Evolutionary conservation across 1,140 invertebrate species (phyloP).

Genomic region (Diachasmimorpha longicaudata): DNA sequence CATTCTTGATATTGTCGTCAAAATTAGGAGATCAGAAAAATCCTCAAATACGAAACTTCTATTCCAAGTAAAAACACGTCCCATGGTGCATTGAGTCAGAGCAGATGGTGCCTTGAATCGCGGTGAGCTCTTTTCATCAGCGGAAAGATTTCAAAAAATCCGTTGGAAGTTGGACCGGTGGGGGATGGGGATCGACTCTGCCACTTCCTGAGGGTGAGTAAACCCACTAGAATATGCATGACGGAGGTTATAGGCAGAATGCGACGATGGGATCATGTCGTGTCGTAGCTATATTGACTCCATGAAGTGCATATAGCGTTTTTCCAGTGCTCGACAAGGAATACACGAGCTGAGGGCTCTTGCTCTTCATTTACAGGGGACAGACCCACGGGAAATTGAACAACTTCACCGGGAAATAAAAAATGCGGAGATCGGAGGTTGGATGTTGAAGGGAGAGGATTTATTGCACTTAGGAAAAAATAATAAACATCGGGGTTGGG

Average conservation of each 20-base stretch:
- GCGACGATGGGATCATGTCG: constrained; percentile 4
- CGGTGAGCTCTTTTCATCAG: neutral
- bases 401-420: neutral
- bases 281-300: neutral
- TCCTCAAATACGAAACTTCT: too few relatives aligned
- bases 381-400: neutral
- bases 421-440: neutral
- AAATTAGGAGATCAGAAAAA: too few relatives aligned
- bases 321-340: neutral
- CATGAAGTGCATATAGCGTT: neutral
- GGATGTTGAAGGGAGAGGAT: neutral
- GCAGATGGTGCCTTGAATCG: neutral
- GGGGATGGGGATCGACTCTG: neutral
- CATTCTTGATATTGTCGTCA: too few relatives aligned
- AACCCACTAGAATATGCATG: constrained; percentile 5
- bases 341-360: neutral
- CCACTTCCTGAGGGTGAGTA: neutral
- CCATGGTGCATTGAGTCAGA: too few relatives aligned
- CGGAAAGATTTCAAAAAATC: neutral
- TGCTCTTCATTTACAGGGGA: neutral
- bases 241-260: neutral
- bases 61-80: too few relatives aligned
- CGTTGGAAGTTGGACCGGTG: neutral
- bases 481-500: neutral
- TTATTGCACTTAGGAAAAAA: neutral